Base-by-base conservation (phyloP, 2,888 invertebrate genomes). In the Orgyia antiqua region DNA sequence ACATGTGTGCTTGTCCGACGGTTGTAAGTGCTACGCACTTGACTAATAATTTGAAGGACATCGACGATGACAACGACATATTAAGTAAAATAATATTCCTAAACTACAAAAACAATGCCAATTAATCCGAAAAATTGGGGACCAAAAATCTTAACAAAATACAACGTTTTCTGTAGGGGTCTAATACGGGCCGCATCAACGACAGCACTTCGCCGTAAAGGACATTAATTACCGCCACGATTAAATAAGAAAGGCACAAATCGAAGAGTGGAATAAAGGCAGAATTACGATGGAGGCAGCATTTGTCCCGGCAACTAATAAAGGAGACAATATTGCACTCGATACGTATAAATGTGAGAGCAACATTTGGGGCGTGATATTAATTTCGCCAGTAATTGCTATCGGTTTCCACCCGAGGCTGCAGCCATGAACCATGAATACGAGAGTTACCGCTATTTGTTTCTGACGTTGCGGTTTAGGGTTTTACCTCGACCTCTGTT, bases 311-410 rank as follows among this genome's bases (percentile, higher is more conserved):
- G 68, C 68, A 71, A 82, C 82, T 84, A 86, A 86, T 86, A 86
- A 83, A 80, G 80, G 80, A 84, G 84, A 84, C 86, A 84, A 82
- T 86, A 86, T 86, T 86, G 86, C 86, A 86, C 71, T 84, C 83
- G 74, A 86, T 82, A 82, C 74, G 77, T 83, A 84, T 83, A 84
- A 84, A 86, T 80, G 78, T 73, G 79, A 70, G 76, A 74, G 82
- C 61, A 79, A 78, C 82, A 84, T 84, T 86, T 82, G 80, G 83
- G 76, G 79, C 79, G 78, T 70, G 78, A 83, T 86, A 86, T 86
- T 86, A 86, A 86, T 86, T 84, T 84, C 67, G 74, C 67, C 77
- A 73, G 84, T 86, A 86, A 86, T 86, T 86, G 84, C 84, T 80
- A 84, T 84, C 83, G 84, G 83, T 72, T 78, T 68, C 78, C 68